These are phyloP conservation scores for Heliconius aoede DNA, from an alignment of 2,888 invertebrate genomes.

Conservation along the genomic window DNA sequence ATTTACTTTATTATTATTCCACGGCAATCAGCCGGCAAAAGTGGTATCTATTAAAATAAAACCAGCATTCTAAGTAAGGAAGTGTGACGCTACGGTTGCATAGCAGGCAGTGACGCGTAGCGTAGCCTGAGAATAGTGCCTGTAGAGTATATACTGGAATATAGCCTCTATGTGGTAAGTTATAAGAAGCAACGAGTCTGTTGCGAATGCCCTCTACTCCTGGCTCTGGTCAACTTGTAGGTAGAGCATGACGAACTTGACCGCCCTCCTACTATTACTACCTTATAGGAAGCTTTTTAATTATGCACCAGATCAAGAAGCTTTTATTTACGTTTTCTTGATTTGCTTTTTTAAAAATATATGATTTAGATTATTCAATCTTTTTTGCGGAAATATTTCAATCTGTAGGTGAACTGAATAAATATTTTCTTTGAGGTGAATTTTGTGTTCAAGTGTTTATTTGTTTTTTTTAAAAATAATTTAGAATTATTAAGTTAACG, in stretches of 20 bases:
- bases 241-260: conserved; percentile 50
- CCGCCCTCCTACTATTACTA: conserved; percentile 49
- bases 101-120: conserved; percentile 64
- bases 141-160: conserved; percentile 39
- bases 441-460: too few species aligned
- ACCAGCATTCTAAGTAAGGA: conserved; percentile 45
- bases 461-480: too few species aligned
- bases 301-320: conserved; percentile 21
- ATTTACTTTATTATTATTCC: background rate
- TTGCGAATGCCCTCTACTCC: conserved; percentile 41
- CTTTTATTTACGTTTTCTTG: conserved; percentile 2
- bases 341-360: background rate
- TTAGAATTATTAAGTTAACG: too few species aligned
- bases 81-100: conserved; percentile 50
- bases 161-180: conserved; percentile 38
- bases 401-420: too few species aligned
- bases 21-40: conserved; percentile 28
- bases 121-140: conserved; percentile 60
- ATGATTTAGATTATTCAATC: background rate
- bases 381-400: background rate
- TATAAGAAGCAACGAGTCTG: conserved; percentile 33
- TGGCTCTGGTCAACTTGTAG: conserved; percentile 38
- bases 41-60: conserved; percentile 41
- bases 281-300: conserved; percentile 33
- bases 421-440: background rate